phyloP scores from a whole-genome alignment of 1,140 invertebrate species.

The Hylyphantes graminicola region DNA sequence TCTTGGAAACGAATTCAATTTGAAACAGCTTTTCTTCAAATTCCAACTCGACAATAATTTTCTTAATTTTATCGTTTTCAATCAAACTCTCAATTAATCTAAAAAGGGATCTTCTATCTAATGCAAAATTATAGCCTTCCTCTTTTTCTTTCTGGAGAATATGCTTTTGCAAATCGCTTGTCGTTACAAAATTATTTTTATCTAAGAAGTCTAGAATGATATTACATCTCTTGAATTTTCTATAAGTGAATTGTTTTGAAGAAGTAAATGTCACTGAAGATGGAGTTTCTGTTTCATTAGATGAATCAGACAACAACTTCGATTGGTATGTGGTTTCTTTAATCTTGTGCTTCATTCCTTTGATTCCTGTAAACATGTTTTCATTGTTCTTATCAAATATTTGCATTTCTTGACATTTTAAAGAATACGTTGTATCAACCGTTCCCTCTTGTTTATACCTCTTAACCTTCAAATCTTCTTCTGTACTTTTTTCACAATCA shows the following conservation, averaged over 20 bases:
- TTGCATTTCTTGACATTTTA: no score
- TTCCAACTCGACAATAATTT: conserved; percentile 72
- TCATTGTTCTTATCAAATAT: no score
- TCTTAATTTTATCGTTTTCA: conserved; percentile 73
- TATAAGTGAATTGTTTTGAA: conserved; percentile 60
- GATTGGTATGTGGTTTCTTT: no score
- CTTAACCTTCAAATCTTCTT: no score
- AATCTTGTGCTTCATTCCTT: no score
- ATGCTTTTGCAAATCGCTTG: conserved; percentile 72
- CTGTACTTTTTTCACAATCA: no score
- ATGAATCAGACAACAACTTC: no score
- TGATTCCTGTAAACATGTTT: no score
- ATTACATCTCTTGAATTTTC: conserved; percentile 72
- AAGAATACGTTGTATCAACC: no score
- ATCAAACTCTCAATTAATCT: conserved; percentile 73
- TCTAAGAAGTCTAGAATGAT: conserved; percentile 74
- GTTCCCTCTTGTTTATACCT: no score
- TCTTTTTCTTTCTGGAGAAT: conserved; percentile 71
- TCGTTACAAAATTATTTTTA: conserved; percentile 72
- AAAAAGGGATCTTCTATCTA: conserved; percentile 75
- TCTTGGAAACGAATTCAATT: conserved; percentile 74
- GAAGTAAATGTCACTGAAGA: not conserved
- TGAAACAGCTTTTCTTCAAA: conserved; percentile 69
- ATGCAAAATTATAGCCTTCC: conserved; percentile 71
- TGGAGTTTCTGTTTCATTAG: no score